phyloP scores from a whole-genome alignment of 2,113 vertebrate genomes.

The Vulpes lagopus region DNA sequence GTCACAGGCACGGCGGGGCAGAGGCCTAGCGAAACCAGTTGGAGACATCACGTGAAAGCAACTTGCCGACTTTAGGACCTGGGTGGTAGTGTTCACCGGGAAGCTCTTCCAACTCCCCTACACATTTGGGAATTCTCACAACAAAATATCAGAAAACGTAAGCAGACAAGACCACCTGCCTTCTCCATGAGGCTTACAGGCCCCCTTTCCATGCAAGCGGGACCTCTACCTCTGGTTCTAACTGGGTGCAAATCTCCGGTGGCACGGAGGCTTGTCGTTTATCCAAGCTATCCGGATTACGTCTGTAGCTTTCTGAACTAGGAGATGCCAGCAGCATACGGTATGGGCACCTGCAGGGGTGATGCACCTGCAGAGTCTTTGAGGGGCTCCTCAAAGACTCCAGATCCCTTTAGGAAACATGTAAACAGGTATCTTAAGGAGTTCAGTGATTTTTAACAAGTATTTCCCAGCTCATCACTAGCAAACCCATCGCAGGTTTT shows the following conservation, averaged over 20 bases:
- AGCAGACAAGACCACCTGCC: not conserved
- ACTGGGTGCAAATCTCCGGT: not conserved
- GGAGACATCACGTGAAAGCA: not conserved
- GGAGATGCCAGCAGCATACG: not conserved
- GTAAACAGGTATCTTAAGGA: not conserved
- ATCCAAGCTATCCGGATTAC: not conserved
- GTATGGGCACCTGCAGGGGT: not conserved
- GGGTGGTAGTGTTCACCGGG: not conserved
- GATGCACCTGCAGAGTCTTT: no score
- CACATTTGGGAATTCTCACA: not conserved
- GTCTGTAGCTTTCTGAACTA: not conserved
- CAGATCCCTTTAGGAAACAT: not conserved
- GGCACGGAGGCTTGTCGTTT: not conserved
- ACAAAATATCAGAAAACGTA: not conserved
- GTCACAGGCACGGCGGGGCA: fast-evolving
- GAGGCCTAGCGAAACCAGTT: not conserved
- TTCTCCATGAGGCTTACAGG: not conserved
- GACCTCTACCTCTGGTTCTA: not conserved
- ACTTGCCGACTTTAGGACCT: fast-evolving
- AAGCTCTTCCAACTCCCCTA: not conserved
- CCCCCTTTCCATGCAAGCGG: not conserved
- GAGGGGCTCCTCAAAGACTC: not conserved
- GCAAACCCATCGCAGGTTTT: not conserved
- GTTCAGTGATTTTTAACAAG: not conserved
- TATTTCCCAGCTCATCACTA: not conserved